A percentile compares a stretch with the other conserved stretches of the same genome.
phyloP scores from a whole-genome alignment of 2,797 vertebrate species.

The Pempheris klunzingeri region DNA sequence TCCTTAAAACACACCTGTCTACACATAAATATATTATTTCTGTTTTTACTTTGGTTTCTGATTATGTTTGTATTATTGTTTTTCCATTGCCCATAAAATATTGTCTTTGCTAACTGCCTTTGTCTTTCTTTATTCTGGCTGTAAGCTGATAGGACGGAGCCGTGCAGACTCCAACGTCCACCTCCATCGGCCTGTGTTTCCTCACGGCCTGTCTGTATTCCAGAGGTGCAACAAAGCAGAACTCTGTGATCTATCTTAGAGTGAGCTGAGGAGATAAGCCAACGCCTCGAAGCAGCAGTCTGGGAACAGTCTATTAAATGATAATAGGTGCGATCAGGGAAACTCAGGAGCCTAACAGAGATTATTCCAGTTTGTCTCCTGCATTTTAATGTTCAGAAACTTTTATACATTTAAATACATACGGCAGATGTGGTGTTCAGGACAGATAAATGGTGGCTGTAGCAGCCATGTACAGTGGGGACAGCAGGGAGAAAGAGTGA shows the following conservation, averaged over 20 bases:
- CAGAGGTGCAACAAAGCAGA: neutral
- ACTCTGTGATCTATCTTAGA: conserved; percentile 19
- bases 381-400: conserved; percentile 23
- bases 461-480: neutral
- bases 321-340: conserved; percentile 33
- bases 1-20: too few relatives aligned
- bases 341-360: conserved; percentile 8
- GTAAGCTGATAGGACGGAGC: too few relatives aligned
- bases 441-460: neutral
- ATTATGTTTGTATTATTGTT: too few relatives aligned
- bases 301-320: conserved; percentile 40
- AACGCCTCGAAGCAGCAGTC: conserved; percentile 19
- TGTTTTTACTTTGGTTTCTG: too few relatives aligned
- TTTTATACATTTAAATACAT: neutral
- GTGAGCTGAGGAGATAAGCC: conserved; percentile 19
- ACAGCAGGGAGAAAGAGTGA: neutral
- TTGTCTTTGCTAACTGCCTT: too few relatives aligned
- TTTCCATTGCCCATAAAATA: too few relatives aligned
- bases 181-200: conserved; percentile 7
- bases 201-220: conserved; percentile 14
- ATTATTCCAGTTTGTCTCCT: conserved; percentile 17
- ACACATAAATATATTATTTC: too few relatives aligned
- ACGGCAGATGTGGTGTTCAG: neutral
- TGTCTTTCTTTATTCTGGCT: too few relatives aligned
- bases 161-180: too few relatives aligned